Percentiles rank a stretch among this genome's conserved stretches.
phyloP scores from a whole-genome alignment of 2,113 vertebrate species.

The Cephalopholis sonnerati region DNA sequence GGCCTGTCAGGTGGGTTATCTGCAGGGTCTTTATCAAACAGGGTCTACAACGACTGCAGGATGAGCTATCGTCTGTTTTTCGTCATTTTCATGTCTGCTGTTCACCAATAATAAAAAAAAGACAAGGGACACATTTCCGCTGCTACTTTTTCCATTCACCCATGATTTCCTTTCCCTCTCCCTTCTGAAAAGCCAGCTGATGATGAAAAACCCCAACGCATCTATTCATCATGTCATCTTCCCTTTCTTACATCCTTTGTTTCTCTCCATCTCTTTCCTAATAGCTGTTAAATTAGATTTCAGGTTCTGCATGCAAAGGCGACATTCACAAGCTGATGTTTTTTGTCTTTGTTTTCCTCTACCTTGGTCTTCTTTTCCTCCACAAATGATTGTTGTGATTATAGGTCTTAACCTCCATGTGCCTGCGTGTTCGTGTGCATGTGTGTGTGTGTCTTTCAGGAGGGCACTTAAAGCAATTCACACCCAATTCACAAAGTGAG shows the following conservation, averaged over 20 bases:
- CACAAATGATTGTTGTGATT: constrained; percentile 43
- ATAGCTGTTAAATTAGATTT: constrained; percentile 60
- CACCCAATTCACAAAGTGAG: constrained; percentile 46
- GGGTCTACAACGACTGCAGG: constrained; percentile 16
- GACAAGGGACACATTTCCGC: not conserved
- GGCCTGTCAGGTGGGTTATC: constrained; percentile 49
- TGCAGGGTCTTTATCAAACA: constrained; percentile 45
- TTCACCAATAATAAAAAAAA: constrained; percentile 3
- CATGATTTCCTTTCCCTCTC: constrained; percentile 11
- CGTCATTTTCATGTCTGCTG: not conserved
- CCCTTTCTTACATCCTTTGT: constrained; percentile 12
- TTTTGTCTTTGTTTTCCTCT: constrained; percentile 27
- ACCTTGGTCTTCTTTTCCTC: not conserved
- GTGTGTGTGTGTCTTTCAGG: not conserved
- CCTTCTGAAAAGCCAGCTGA: constrained; percentile 17
- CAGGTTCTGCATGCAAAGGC: constrained; percentile 33
- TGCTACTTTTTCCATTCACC: constrained; percentile 13
- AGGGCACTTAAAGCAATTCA: constrained; percentile 32
- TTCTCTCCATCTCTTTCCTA: constrained; percentile 22
- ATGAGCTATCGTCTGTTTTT: constrained; percentile 26
- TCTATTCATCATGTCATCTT: constrained; percentile 41
- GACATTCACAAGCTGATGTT: constrained; percentile 32
- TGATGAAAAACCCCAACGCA: not conserved
- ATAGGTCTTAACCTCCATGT: constrained; percentile 33
- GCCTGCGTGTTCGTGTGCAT: constrained; percentile 1